These are phyloP conservation scores for Cairina moschata DNA, from an alignment of 2,113 vertebrate genomes.

Conservation along the genomic window DNA sequence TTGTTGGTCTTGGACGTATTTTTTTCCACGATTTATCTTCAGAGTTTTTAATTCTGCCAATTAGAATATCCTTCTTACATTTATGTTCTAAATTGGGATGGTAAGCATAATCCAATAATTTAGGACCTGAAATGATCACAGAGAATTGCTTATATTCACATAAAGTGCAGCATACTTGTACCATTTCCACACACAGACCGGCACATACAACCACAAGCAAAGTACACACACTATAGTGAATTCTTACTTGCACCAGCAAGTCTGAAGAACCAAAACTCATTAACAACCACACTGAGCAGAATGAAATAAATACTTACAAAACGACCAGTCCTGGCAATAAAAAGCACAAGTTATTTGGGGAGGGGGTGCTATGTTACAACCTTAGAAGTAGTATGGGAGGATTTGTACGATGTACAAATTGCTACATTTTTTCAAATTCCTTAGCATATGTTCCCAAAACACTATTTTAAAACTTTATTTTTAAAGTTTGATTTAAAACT, in stretches of 20 bases:
- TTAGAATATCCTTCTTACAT: conserved; percentile 96
- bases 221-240: not conserved
- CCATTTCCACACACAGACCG: not conserved
- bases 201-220: not conserved
- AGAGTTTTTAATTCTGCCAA: conserved; percentile 88
- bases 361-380: not conserved
- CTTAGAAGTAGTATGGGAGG: not conserved
- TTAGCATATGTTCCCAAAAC: not conserved
- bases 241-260: not conserved
- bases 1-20: conserved; percentile 94
- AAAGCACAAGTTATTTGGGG: not conserved
- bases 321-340: not conserved
- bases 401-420: not conserved
- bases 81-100: conserved; percentile 87
- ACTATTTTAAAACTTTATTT: not conserved
- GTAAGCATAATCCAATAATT: conserved; percentile 87
- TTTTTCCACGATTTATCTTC: conserved; percentile 91
- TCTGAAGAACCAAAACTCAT: conserved; percentile 1
- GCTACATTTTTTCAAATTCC: not conserved
- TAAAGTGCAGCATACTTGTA: not conserved
- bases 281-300: not conserved
- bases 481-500: too few species aligned
- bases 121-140: conserved; percentile 82
- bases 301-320: conserved; percentile 23
- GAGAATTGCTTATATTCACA: not conserved